Evolutionary conservation across 2,113 vertebrate genomes (phyloP).

Genomic region (Psittacula cyanocephala): DNA sequence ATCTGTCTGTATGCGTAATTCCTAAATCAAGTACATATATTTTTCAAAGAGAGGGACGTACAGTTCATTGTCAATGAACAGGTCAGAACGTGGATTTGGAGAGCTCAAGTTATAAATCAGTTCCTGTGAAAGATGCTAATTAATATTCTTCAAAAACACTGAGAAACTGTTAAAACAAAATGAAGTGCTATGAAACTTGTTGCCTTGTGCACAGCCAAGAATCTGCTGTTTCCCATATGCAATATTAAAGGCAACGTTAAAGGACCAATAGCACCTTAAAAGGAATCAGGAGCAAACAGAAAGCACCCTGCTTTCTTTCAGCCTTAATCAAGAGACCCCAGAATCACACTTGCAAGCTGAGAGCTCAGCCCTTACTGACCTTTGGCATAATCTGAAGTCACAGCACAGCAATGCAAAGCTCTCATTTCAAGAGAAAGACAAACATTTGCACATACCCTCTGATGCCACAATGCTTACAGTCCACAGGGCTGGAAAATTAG

Average conservation of each 20-base stretch:
- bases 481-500: neutral
- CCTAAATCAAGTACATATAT: neutral
- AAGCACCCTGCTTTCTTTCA: neutral
- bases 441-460: neutral
- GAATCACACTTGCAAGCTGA: neutral
- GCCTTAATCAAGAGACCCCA: neutral
- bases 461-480: neutral
- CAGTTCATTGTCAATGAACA: neutral
- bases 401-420: neutral
- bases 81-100: neutral
- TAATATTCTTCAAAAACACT: neutral
- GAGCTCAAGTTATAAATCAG: neutral
- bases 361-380: neutral
- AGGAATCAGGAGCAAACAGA: neutral
- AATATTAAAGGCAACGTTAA: neutral
- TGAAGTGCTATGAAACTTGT: neutral
- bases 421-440: neutral
- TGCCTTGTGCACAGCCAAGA: neutral
- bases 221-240: neutral
- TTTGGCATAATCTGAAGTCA: neutral
- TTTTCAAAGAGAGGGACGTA: neutral
- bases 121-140: neutral
- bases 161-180: neutral
- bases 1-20: neutral
- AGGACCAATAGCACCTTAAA: neutral